Base-by-base conservation (phyloP, 2,888 invertebrate genomes). In the Agrochola lychnidis region DNA sequence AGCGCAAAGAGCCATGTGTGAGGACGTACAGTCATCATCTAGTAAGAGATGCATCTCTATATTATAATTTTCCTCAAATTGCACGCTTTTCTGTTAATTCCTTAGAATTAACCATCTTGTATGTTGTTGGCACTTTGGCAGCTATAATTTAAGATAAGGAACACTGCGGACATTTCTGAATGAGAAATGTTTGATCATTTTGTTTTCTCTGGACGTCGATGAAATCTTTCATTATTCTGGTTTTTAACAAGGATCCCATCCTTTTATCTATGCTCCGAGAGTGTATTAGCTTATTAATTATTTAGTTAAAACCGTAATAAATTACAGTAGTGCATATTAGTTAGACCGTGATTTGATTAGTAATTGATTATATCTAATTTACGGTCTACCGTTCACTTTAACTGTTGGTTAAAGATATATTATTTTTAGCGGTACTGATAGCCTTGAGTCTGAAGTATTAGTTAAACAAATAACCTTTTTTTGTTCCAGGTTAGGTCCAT, bases 341-440 rank as follows among this genome's bases (percentile, higher is more conserved):
- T 71, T 74, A 78, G 76, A 84, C 68, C 73, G 73, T 79, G 70
- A 78, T 76, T 77, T 71, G 75, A 73, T 84, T 57, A 72, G 71
- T 82, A 73, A 82, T 78, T 84, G 75, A 87, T 88, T 77, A 84
- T 82, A 64, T 78, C 61, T 57, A 73, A 66, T 76, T 88, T 66
- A 79, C 75, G 68, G 62, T 77, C 57, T 76, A 76, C 76, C 81
- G 82, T 80, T 88, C 87, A 84, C 88, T 88, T 86, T 78, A 84
- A 77, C 73, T 62, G 68, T 72, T 81, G 14, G 78, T 82, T 80
- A 70, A 77, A 79, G 0, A 70, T 71, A 70, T 48, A 66, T 57
- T 83, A 76, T 78, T 73, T 83, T 78, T 77, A 70, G 62, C 57
- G 6, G 64, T 63, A 69, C 48, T 40, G 25, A n/a, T 25, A 73